These are phyloP conservation scores for Ostrea denselamellosa DNA, from an alignment of 1,140 invertebrate genomes.

Conservation along the genomic window DNA sequence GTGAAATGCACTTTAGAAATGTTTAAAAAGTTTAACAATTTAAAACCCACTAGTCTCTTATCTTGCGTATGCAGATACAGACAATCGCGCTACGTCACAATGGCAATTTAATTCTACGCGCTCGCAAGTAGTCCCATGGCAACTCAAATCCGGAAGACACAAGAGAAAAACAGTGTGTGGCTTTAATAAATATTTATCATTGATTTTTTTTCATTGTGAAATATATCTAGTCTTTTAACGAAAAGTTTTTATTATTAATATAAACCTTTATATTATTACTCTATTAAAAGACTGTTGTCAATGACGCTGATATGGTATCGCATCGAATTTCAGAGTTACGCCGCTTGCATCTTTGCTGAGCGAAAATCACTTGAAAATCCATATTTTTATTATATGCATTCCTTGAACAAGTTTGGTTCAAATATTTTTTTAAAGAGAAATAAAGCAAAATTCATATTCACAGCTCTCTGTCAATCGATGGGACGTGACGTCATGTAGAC, in stretches of 20 bases:
- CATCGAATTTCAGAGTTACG: background rate
- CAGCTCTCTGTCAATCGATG: too few species aligned
- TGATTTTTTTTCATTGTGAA: background rate
- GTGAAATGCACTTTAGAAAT: slow-evolving; percentile 32
- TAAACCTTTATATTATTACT: background rate
- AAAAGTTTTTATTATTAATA: background rate
- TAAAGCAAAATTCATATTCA: too few species aligned
- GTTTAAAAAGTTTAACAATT: slow-evolving; percentile 29
- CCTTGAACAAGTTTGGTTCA: too few species aligned
- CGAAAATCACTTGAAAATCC: too few species aligned
- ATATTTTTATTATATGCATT: too few species aligned
- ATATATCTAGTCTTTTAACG: background rate
- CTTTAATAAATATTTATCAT: background rate
- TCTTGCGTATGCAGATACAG: background rate
- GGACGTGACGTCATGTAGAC: too few species aligned
- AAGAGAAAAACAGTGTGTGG: background rate
- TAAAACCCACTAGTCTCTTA: slow-evolving; percentile 29
- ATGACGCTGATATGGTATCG: background rate
- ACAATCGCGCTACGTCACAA: slow-evolving; percentile 15
- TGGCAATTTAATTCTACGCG: background rate
- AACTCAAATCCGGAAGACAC: background rate
- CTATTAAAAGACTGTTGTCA: background rate
- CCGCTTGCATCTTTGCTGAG: background rate
- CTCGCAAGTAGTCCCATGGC: slow-evolving; percentile 12
- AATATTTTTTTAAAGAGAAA: too few species aligned